Base-by-base conservation (phyloP, 2,113 vertebrate genomes). In the Craseonycteris thonglongyai region DNA sequence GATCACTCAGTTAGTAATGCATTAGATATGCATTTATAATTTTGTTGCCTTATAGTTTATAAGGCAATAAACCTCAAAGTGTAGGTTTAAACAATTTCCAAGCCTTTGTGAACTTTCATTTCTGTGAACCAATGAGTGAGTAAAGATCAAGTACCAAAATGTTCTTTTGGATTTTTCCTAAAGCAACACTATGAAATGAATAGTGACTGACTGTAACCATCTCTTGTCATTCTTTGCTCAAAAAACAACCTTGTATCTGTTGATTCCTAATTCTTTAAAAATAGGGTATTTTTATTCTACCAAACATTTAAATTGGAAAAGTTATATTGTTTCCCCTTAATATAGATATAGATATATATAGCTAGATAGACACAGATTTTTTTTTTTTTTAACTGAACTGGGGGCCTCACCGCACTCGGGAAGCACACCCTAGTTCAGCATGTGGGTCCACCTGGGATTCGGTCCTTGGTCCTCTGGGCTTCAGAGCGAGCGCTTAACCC, bases 71-170 rank as follows among this genome's bases (percentile, higher is more conserved):
- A 84, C 42, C 35, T 85, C 45, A 18, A 14, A 65, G 26, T 63
- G 7, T 71, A 71, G 35, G 28, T 90, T 91, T 91, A 47, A 9
- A 91, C 84, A 26, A 78, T 24, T 54, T 2, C n/a, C 63, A 83
- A 30, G 7, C 35, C 38, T 91, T 95, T 91, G 58, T 61, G 61
- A 93, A 76, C n/a, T 83, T 91, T 90, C 51, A 47, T 94, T 76
- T 92, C 19, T 15, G 22, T 45, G 30, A 86, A 65, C 47, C 58
- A 66, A 63, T 45, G 35, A 89, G 15, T 81, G 26, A 94, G 49
- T 88, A 94, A 88, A 95, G 69, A 47, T 95, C 15, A 68, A n/a
- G 22, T 76, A 56, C 14, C 24, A 69, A 72, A 78, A 19, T 89
- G 18, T 79, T 58, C 51, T 76, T 86, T 88, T 92, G n/a, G 18